phyloP scores from a whole-genome alignment of 2,113 vertebrate genomes.

The Dipodomys spectabilis region DNA sequence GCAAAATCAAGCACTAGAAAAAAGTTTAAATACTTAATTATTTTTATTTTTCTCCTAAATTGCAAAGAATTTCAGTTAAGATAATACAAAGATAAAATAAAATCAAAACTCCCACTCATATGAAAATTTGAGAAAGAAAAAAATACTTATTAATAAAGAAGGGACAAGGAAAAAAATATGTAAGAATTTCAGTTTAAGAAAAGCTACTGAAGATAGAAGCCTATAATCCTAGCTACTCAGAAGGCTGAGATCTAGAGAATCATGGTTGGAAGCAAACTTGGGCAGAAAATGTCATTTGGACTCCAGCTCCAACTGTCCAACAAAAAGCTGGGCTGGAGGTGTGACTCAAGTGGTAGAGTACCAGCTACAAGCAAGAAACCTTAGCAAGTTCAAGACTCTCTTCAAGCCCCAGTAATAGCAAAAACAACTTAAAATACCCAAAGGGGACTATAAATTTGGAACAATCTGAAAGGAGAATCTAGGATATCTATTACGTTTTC shows the following conservation, averaged over 20 bases:
- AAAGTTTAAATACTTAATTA: slow-evolving; percentile 8
- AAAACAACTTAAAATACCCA: background rate
- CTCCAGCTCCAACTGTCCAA: too few species aligned
- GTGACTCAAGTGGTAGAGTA: too few species aligned
- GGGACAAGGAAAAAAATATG: slow-evolving; percentile 33
- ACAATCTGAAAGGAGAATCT: slow-evolving; percentile 35
- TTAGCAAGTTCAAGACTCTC: too few species aligned
- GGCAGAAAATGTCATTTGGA: too few species aligned
- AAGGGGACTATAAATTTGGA: slow-evolving; percentile 22
- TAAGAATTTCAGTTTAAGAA: slow-evolving; percentile 32
- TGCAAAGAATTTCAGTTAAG: background rate
- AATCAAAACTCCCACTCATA: slow-evolving; percentile 25
- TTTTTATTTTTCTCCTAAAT: background rate
- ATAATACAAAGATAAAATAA: slow-evolving; percentile 45
- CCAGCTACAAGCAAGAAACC: too few species aligned
- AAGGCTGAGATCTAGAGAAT: too few species aligned
- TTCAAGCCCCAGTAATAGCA: too few species aligned
- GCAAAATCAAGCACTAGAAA: slow-evolving; percentile 51
- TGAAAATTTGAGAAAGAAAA: slow-evolving; percentile 4
- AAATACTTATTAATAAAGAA: background rate
- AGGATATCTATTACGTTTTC: slow-evolving; percentile 51
- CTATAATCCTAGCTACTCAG: too few species aligned
- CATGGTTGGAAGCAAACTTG: too few species aligned
- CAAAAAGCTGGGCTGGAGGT: too few species aligned
- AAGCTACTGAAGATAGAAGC: slow-evolving; percentile 8